phyloP scores from a whole-genome alignment of 2,888 invertebrate genomes.

The Lasioglossum oenotherae region DNA sequence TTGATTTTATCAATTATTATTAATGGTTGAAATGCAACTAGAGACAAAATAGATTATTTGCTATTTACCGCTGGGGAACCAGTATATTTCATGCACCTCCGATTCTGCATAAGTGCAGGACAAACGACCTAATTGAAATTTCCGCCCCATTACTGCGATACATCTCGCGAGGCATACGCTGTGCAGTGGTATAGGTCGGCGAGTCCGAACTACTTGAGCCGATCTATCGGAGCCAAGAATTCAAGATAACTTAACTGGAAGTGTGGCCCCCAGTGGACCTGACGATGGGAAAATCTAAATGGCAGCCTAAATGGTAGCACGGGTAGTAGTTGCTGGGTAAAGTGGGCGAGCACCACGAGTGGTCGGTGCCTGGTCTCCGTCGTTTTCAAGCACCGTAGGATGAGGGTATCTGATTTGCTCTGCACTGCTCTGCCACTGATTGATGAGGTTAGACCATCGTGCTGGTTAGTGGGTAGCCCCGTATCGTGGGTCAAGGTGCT shows the following conservation, averaged over 20 bases:
- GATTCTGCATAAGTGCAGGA: background rate
- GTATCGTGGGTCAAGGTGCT: background rate
- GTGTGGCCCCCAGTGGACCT: background rate
- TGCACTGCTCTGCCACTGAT: background rate
- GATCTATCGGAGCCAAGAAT: conserved; percentile 2
- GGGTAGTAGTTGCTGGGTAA: background rate
- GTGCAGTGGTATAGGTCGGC: background rate
- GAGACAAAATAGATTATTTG: background rate
- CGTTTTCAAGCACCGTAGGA: conserved; percentile 1
- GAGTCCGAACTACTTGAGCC: conserved; percentile 4
- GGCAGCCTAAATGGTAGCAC: background rate
- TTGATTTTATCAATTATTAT: too few species aligned
- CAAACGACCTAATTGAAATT: background rate
- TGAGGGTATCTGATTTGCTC: background rate
- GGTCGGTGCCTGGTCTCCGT: background rate
- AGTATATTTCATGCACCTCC: background rate
- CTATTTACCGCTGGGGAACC: background rate
- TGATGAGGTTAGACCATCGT: background rate
- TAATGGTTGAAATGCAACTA: background rate
- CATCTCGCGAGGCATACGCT: background rate
- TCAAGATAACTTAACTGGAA: background rate
- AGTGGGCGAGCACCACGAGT: background rate
- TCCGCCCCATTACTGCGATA: background rate
- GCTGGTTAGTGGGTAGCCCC: background rate
- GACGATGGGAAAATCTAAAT: background rate